Evolutionary conservation across 2,888 invertebrate genomes (phyloP).

Genomic region (Xiphydria camelus): DNA sequence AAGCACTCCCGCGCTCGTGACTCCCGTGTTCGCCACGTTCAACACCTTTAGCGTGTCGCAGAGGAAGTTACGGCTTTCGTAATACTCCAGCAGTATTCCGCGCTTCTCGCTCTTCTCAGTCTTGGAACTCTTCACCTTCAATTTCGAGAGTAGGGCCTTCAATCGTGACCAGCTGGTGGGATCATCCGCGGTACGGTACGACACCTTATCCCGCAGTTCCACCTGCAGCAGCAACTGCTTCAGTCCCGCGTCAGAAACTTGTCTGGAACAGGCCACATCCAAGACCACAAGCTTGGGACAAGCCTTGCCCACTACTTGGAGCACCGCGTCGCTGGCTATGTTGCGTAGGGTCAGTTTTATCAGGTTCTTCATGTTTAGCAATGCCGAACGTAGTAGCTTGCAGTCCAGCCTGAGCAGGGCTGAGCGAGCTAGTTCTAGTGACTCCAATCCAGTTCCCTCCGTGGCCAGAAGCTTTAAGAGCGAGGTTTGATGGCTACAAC

Average conservation of each 20-base stretch:
- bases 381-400: slow-evolving; percentile 49
- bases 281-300: slow-evolving; percentile 53
- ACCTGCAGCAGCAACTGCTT: slow-evolving; percentile 53
- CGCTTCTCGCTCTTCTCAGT: slow-evolving; percentile 33
- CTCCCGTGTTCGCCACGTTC: slow-evolving; percentile 55
- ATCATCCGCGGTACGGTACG: slow-evolving; percentile 25
- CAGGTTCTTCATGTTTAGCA: slow-evolving; percentile 51
- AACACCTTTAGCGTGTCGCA: slow-evolving; percentile 53
- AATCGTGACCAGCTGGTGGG: slow-evolving; percentile 48
- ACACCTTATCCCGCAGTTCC: slow-evolving; percentile 50
- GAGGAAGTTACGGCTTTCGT: slow-evolving; percentile 51
- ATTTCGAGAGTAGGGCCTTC: slow-evolving; percentile 42
- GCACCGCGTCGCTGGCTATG: slow-evolving; percentile 54
- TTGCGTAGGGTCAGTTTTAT: slow-evolving; percentile 53
- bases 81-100: slow-evolving; percentile 50
- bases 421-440: slow-evolving; percentile 52
- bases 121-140: slow-evolving; percentile 36
- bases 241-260: slow-evolving; percentile 56
- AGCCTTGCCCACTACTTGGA: slow-evolving; percentile 54
- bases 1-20: slow-evolving; percentile 53
- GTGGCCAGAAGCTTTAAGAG: slow-evolving; percentile 51
- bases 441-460: slow-evolving; percentile 53
- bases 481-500: slow-evolving; percentile 58
- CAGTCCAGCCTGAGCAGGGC: slow-evolving; percentile 55
- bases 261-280: slow-evolving; percentile 56